Evolutionary conservation across 2,888 invertebrate genomes (phyloP).

Genomic region (Morpho deidamia): DNA sequence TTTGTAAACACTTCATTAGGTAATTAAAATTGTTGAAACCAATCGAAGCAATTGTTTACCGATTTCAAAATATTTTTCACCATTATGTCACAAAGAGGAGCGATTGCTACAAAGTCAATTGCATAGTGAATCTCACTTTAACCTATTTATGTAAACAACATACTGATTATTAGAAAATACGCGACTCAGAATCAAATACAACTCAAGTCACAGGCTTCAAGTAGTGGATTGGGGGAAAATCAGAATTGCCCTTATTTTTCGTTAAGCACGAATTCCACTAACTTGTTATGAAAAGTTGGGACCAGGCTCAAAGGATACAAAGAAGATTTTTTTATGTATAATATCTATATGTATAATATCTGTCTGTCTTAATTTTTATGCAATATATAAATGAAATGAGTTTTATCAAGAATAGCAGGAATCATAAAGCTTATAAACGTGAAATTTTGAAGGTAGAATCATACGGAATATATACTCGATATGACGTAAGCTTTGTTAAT

Average conservation of each 20-base stretch:
- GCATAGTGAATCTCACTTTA: not conserved
- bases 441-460: too few species aligned
- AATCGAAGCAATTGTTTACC: slow-evolving; percentile 4
- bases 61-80: slow-evolving; percentile 4
- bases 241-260: slow-evolving; percentile 38
- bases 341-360: slow-evolving; percentile 5
- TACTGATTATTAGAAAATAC: slow-evolving; percentile 7
- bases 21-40: slow-evolving; percentile 13
- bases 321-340: slow-evolving; percentile 6
- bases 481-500: too few species aligned
- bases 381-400: too few species aligned
- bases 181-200: slow-evolving; percentile 10
- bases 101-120: too few species aligned
- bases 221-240: slow-evolving; percentile 14
- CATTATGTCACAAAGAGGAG: too few species aligned
- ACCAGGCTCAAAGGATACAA: slow-evolving; percentile 23
- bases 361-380: too few species aligned
- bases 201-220: slow-evolving; percentile 15
- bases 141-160: not conserved
- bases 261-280: slow-evolving; percentile 34
- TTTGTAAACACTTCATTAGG: slow-evolving; percentile 14
- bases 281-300: slow-evolving; percentile 39
- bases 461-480: too few species aligned
- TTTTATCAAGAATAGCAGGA: too few species aligned
- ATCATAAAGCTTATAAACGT: too few species aligned